phyloP scores from a whole-genome alignment of 2,888 invertebrate species.

The Synergus japonicus region DNA sequence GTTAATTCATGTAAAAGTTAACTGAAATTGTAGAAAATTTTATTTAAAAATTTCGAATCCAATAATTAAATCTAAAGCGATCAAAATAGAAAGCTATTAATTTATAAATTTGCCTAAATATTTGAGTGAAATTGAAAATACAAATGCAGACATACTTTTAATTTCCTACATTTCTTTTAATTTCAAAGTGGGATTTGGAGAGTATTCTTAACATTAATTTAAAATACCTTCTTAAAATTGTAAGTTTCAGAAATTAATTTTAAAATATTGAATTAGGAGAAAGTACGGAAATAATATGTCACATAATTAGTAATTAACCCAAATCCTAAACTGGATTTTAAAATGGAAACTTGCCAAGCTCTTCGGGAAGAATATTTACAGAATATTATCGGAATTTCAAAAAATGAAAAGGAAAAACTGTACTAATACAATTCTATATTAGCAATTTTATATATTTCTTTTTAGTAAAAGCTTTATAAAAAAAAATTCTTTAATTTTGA shows the following conservation, averaged over 20 bases:
- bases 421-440: too few species aligned
- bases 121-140: too few species aligned
- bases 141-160: too few species aligned
- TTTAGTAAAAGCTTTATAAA: background rate
- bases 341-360: slow-evolving; percentile 64
- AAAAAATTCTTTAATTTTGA: background rate
- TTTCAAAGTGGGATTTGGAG: background rate
- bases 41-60: background rate
- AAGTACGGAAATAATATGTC: slow-evolving; percentile 1
- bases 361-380: slow-evolving; percentile 56
- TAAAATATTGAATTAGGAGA: background rate
- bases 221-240: background rate
- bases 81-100: background rate
- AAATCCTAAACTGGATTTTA: slow-evolving; percentile 65
- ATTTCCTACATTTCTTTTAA: background rate
- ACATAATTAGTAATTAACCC: slow-evolving; percentile 56
- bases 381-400: slow-evolving; percentile 58
- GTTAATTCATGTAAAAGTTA: background rate
- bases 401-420: too few species aligned
- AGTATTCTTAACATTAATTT: background rate
- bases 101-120: too few species aligned
- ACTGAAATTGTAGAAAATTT: background rate
- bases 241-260: background rate
- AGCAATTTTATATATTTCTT: too few species aligned
- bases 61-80: background rate